These are phyloP conservation scores for Chaetops frenatus DNA, from an alignment of 2,113 vertebrate genomes.

Conservation along the genomic window DNA sequence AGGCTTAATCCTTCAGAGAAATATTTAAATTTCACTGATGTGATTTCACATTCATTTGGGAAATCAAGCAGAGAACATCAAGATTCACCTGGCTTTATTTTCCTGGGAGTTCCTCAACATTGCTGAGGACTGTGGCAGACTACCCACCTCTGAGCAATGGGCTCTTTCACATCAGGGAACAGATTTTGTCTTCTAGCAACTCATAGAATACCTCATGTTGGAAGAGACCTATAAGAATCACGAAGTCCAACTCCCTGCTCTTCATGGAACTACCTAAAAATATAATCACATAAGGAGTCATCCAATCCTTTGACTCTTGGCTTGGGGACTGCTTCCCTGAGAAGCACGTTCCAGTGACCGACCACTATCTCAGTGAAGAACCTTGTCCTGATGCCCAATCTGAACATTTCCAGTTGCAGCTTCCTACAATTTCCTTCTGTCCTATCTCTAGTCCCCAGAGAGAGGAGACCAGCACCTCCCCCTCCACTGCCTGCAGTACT, in stretches of 20 bases:
- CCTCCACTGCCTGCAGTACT: background rate
- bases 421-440: background rate
- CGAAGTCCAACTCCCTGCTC: background rate
- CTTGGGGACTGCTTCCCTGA: background rate
- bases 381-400: background rate
- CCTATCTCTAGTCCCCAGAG: background rate
- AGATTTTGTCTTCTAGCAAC: background rate
- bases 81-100: background rate
- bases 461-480: background rate
- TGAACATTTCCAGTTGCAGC: background rate
- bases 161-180: background rate
- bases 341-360: fast-evolving
- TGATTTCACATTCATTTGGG: background rate
- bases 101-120: background rate
- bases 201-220: background rate
- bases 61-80: background rate
- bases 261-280: background rate
- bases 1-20: background rate
- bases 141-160: fast-evolving
- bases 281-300: too few species aligned
- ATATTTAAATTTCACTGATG: background rate
- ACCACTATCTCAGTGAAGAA: background rate
- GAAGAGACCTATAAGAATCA: background rate
- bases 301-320: background rate
- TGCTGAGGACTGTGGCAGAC: background rate